phyloP scores from a whole-genome alignment of 1,140 invertebrate genomes.

The Diplogasteroides magnus region DNA sequence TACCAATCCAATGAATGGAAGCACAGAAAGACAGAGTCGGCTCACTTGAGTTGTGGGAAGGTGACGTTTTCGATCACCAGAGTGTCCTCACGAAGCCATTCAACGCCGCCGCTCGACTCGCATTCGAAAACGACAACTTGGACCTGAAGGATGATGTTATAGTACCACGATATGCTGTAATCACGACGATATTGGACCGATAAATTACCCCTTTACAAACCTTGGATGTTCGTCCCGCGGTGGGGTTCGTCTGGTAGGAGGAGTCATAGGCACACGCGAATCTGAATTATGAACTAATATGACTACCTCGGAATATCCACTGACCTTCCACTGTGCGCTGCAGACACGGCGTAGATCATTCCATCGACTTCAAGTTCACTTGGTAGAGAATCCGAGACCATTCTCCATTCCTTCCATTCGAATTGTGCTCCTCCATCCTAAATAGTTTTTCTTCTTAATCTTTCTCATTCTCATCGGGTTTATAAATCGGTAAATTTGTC shows the following conservation, averaged over 20 bases:
- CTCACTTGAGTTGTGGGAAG: not conserved
- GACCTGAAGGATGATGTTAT: conserved; percentile 64
- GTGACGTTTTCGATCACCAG: conserved; percentile 39
- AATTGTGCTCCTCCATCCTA: conserved; percentile 24
- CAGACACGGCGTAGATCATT: conserved; percentile 56
- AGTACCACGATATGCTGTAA: not conserved
- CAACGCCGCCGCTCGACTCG: conserved; percentile 89
- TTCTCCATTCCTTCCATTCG: conserved; percentile 51
- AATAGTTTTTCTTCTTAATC: no score
- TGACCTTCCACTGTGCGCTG: conserved; percentile 92
- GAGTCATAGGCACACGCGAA: conserved; percentile 91
- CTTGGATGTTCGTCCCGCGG: not conserved
- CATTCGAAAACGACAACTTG: conserved; percentile 97
- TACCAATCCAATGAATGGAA: no score
- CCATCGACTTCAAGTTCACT: conserved; percentile 50
- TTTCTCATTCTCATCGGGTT: not conserved
- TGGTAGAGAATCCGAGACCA: conserved; percentile 46
- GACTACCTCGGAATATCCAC: no score
- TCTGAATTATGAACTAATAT: no score
- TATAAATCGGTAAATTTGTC: no score
- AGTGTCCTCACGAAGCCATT: conserved; percentile 96
- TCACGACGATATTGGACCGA: not conserved
- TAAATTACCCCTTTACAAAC: conserved; percentile 38
- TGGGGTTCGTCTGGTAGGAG: conserved; percentile 33
- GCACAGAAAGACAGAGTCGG: no score